Percentiles rank a stretch among this genome's conserved stretches.
These are phyloP conservation scores for Cyclophora albipunctata DNA, from an alignment of 2,888 invertebrate species.

Conservation along the genomic window DNA sequence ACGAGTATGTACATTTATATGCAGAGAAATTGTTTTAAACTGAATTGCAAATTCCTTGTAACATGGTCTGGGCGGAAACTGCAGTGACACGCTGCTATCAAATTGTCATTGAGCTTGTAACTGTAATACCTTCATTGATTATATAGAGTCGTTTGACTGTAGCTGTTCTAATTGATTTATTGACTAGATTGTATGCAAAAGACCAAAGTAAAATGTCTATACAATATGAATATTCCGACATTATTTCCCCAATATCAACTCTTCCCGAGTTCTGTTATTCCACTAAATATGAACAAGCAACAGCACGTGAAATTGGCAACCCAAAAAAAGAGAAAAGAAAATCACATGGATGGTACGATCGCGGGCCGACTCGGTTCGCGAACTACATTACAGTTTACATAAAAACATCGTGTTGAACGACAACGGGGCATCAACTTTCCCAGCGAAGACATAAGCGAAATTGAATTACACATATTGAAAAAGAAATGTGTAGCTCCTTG, in stretches of 20 bases:
- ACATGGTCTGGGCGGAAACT: too few species aligned
- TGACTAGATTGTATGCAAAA: background rate
- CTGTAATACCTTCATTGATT: background rate
- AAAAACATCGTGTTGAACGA: slow-evolving; percentile 75
- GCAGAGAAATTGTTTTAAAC: too few species aligned
- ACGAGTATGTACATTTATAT: too few species aligned
- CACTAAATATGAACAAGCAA: slow-evolving; percentile 54
- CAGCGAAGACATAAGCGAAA: slow-evolving; percentile 76
- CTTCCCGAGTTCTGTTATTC: slow-evolving; percentile 30
- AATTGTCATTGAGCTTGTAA: slow-evolving; percentile 1
- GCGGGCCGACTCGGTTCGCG: slow-evolving; percentile 65
- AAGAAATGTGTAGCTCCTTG: slow-evolving; percentile 75
- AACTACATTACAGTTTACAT: slow-evolving; percentile 76
- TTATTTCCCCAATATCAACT: slow-evolving; percentile 17
- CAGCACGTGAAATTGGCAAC: slow-evolving; percentile 65
- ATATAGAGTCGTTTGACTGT: too few species aligned
- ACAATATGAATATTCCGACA: slow-evolving; percentile 2
- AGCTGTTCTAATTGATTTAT: background rate
- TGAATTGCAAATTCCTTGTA: too few species aligned
- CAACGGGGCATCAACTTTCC: slow-evolving; percentile 75
- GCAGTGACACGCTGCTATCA: background rate
- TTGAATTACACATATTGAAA: slow-evolving; percentile 77
- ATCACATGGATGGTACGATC: slow-evolving; percentile 57
- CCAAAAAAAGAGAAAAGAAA: slow-evolving; percentile 55
- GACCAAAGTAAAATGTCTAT: background rate